A percentile compares a stretch with the other conserved stretches of the same genome.
These are phyloP conservation scores for Heloderma charlesbogerti DNA, from an alignment of 2,113 vertebrate genomes.

Conservation along the genomic window DNA sequence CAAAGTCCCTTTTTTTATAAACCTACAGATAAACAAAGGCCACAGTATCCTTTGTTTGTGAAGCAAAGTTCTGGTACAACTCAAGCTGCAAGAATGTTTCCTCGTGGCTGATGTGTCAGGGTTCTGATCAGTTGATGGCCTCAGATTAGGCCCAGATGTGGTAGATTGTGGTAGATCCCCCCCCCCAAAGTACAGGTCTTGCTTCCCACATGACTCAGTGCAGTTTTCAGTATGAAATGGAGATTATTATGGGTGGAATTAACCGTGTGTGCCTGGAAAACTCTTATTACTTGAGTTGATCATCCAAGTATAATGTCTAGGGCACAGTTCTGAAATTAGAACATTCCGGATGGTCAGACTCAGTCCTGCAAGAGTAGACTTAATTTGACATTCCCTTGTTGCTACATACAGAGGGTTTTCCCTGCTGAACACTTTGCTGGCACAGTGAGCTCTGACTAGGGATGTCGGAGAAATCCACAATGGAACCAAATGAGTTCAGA, in stretches of 20 bases:
- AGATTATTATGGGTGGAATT: neutral
- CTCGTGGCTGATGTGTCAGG: slow-evolving; percentile 7
- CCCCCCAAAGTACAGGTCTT: neutral
- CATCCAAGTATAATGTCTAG: neutral
- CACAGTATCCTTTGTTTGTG: neutral
- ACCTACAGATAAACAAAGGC: slow-evolving; percentile 2
- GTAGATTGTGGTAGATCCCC: neutral
- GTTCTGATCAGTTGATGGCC: neutral
- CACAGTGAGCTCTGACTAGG: neutral
- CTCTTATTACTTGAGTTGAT: neutral
- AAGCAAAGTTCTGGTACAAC: slow-evolving; percentile 15
- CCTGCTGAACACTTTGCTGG: neutral
- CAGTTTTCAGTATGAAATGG: neutral
- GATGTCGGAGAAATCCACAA: too few species aligned
- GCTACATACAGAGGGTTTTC: neutral
- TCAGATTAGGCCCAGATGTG: slow-evolving; percentile 22
- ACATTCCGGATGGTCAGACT: neutral
- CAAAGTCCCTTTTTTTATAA: slow-evolving; percentile 3
- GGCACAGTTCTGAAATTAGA: neutral
- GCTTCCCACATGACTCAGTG: neutral
- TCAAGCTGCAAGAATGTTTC: slow-evolving; percentile 6
- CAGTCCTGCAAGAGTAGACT: neutral
- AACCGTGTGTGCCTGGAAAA: neutral
- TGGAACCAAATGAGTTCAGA: too few species aligned
- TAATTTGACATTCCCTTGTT: neutral